A percentile compares a stretch with the other conserved stretches of the same genome.
These are phyloP conservation scores for Siniperca undulata DNA, from an alignment of 2,797 vertebrate genomes.

Conservation along the genomic window DNA sequence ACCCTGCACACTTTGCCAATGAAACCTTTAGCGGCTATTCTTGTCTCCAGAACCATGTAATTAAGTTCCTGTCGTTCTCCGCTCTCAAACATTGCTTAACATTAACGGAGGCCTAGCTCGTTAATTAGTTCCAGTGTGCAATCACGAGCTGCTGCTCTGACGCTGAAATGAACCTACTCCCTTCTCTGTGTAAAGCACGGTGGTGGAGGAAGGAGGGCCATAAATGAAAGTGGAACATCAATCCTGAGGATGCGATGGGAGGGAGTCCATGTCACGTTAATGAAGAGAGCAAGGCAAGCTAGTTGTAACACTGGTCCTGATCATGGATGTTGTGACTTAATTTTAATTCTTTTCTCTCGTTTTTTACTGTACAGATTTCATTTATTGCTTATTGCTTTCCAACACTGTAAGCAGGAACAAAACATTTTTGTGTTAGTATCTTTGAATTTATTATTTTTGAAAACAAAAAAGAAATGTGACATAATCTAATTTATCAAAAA, in stretches of 20 bases:
- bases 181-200: slow-evolving; percentile 40
- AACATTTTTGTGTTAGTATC: not conserved
- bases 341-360: no score
- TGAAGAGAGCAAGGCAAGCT: slow-evolving; percentile 59
- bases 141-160: slow-evolving; percentile 68
- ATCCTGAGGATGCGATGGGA: slow-evolving; percentile 64
- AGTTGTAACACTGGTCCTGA: slow-evolving; percentile 51
- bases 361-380: slow-evolving; percentile 12
- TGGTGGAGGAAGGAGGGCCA: slow-evolving; percentile 42
- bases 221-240: slow-evolving; percentile 79
- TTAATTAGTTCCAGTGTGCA: slow-evolving; percentile 82
- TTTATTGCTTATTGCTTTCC: not conserved
- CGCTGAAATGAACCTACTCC: slow-evolving; percentile 56
- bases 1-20: slow-evolving; percentile 36
- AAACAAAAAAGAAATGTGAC: not conserved
- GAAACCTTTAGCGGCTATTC: slow-evolving; percentile 69
- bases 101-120: slow-evolving; percentile 73
- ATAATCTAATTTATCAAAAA: not conserved
- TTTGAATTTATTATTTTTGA: not conserved
- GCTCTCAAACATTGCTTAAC: slow-evolving; percentile 75
- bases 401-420: not conserved
- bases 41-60: slow-evolving; percentile 70
- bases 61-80: slow-evolving; percentile 78
- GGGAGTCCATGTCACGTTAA: slow-evolving; percentile 73
- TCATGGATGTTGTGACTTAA: slow-evolving; percentile 19